Percentiles rank a stretch among this genome's conserved stretches.
Evolutionary conservation across 2,888 invertebrate species (phyloP).

Genomic region (Euclidia mi): DNA sequence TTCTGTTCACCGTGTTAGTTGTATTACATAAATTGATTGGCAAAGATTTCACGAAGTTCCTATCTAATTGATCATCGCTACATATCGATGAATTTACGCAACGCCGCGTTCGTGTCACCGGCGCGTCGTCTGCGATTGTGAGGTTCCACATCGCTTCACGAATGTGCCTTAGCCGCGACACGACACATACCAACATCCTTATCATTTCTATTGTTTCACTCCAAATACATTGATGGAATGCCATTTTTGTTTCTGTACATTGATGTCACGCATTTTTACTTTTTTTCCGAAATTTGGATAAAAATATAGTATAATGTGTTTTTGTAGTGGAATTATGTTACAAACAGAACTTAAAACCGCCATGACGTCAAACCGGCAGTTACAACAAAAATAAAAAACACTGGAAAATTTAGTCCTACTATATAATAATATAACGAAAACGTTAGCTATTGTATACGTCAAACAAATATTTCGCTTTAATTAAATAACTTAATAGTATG

Average conservation of each 20-base stretch:
- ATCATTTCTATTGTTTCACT: conserved; percentile 19
- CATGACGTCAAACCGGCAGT: too few relatives aligned
- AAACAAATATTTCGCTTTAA: too few relatives aligned
- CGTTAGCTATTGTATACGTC: too few relatives aligned
- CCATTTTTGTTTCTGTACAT: neutral
- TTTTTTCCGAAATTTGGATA: neutral
- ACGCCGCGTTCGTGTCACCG: conserved; percentile 55
- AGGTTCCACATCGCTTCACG: conserved; percentile 43
- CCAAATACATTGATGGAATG: neutral
- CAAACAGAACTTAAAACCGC: too few relatives aligned
- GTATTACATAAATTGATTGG: conserved; percentile 68
- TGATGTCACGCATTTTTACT: neutral
- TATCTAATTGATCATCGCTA: conserved; percentile 74
- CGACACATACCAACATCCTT: conserved; percentile 34
- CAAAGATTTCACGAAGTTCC: conserved; percentile 65
- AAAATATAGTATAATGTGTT: too few relatives aligned
- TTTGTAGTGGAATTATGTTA: too few relatives aligned
- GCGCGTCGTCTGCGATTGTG: conserved; percentile 39
- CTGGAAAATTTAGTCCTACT: too few relatives aligned
- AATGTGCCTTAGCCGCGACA: conserved; percentile 32
- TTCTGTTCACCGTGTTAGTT: conserved; percentile 51
- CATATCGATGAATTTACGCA: conserved; percentile 80
- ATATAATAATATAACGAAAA: too few relatives aligned
- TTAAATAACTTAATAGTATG: too few relatives aligned
- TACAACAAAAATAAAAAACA: too few relatives aligned